Conservation (phyloP, 2,888 invertebrate genomes). For the Tenodera sinensis region DNA sequence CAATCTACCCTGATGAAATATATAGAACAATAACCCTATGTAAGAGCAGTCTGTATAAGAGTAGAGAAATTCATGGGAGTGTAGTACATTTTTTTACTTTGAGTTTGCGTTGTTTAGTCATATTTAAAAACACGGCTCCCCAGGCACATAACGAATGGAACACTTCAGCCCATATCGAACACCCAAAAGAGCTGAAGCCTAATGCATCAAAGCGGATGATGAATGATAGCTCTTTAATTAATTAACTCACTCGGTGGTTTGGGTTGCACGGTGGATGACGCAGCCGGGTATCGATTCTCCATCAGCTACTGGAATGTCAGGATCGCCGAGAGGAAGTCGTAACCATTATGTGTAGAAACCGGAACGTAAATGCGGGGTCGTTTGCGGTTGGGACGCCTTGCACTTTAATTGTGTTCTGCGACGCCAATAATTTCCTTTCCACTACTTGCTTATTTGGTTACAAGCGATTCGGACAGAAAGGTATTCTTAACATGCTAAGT, state of each 20-base stretch:
- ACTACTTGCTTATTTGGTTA: neutral
- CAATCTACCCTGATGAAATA: no score
- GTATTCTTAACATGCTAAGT: neutral
- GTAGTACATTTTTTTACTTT: no score
- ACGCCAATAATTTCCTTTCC: neutral
- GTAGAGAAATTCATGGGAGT: no score
- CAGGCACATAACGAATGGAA: neutral
- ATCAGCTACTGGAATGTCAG: neutral
- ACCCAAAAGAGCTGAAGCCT: neutral
- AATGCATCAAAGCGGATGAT: neutral
- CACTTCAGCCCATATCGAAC: neutral
- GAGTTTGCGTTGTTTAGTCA: no score
- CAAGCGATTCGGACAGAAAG: neutral
- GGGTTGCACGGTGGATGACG: neutral
- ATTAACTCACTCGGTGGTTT: neutral
- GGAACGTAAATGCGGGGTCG: neutral
- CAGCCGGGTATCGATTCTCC: neutral
- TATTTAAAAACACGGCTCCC: no score
- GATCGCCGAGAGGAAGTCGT: neutral
- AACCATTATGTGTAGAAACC: neutral
- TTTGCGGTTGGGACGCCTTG: neutral
- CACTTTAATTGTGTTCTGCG: neutral
- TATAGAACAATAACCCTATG: no score
- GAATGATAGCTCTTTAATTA: neutral
- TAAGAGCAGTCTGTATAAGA: no score